phyloP scores from a whole-genome alignment of 2,797 vertebrate genomes.

The Rhynchotus rufescens region DNA sequence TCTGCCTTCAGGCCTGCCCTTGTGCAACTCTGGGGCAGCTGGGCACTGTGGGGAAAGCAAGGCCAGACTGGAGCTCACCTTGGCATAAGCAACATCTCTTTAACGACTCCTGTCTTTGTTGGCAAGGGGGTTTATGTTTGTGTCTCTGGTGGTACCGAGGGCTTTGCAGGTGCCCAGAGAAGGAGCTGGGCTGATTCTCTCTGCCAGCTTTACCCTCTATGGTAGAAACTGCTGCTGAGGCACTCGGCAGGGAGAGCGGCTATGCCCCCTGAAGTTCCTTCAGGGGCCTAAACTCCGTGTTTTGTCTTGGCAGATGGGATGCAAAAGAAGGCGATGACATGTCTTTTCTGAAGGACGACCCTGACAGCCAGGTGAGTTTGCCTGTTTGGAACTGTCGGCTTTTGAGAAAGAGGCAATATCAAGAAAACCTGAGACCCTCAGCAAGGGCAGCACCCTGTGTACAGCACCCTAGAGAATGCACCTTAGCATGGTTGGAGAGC shows the following conservation, averaged over 20 bases:
- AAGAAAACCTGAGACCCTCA: background rate
- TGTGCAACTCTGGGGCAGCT: background rate
- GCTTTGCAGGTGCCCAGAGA: background rate
- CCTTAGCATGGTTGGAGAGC: background rate
- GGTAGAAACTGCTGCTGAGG: background rate
- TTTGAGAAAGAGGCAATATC: background rate
- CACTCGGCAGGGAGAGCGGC: background rate
- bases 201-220: background rate
- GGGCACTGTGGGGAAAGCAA: background rate
- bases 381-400: background rate
- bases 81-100: background rate
- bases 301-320: slow-evolving; percentile 87
- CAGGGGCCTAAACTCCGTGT: background rate
- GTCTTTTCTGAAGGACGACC: slow-evolving; percentile 64
- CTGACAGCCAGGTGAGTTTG: slow-evolving; percentile 70
- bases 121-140: background rate
- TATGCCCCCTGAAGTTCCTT: background rate
- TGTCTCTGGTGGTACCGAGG: background rate
- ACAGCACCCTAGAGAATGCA: too few species aligned
- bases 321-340: slow-evolving; percentile 82
- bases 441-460: background rate
- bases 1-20: background rate
- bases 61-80: background rate
- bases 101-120: background rate
- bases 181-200: background rate